Percentiles rank a stretch among this genome's conserved stretches.
These are phyloP conservation scores for Synanthedon andrenaeformis DNA, from an alignment of 2,888 invertebrate genomes.

Conservation along the genomic window DNA sequence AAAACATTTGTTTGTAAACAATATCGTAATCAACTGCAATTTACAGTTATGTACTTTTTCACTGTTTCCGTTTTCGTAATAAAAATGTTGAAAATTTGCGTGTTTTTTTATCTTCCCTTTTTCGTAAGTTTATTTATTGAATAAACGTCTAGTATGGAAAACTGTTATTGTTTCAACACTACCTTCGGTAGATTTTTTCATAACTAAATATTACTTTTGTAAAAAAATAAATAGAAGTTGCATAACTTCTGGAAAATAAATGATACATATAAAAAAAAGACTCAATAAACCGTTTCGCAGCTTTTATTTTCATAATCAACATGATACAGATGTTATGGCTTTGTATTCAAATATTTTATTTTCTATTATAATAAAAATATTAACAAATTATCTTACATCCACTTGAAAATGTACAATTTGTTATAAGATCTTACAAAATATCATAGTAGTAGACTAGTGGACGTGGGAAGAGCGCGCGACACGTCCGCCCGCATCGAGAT, in stretches of 20 bases:
- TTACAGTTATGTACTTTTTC: constrained; percentile 71
- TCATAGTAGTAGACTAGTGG: constrained; percentile 39
- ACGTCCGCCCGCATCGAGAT: constrained; percentile 18
- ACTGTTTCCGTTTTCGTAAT: constrained; percentile 71
- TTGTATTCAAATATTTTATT: constrained; percentile 58
- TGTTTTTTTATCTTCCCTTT: neutral
- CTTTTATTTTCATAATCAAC: constrained; percentile 67
- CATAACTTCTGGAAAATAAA: too few relatives aligned
- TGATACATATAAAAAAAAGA: constrained; percentile 1
- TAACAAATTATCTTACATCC: constrained; percentile 70
- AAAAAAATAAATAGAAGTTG: too few relatives aligned
- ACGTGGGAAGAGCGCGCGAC: constrained; percentile 11
- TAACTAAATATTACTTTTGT: too few relatives aligned
- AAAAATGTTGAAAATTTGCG: constrained; percentile 63
- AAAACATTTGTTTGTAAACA: constrained; percentile 58
- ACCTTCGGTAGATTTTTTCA: too few relatives aligned
- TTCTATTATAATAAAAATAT: constrained; percentile 68
- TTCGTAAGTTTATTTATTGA: too few relatives aligned
- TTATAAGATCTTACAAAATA: constrained; percentile 63
- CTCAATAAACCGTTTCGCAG: constrained; percentile 34
- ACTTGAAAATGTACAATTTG: constrained; percentile 68
- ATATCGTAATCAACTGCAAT: constrained; percentile 64
- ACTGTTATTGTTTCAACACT: too few relatives aligned
- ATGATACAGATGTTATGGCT: constrained; percentile 70
- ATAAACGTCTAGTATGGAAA: too few relatives aligned